These are phyloP conservation scores for Troides aeacus DNA, from an alignment of 2,888 invertebrate species.

Conservation along the genomic window DNA sequence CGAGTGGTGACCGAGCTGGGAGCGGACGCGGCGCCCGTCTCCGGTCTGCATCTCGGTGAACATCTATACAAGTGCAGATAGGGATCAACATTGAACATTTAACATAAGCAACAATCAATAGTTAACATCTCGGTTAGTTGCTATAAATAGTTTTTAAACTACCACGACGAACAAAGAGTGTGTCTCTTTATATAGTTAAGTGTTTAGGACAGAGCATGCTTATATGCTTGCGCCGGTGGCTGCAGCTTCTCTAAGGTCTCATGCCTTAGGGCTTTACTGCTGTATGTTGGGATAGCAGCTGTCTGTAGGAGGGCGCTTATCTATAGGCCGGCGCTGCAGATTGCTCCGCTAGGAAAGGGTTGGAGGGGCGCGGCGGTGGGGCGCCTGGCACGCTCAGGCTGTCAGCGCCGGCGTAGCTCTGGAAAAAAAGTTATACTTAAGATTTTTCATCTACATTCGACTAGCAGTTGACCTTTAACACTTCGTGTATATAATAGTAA, in stretches of 20 bases:
- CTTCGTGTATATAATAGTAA: too few relatives aligned
- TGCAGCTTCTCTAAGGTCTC: too few relatives aligned
- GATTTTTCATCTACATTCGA: too few relatives aligned
- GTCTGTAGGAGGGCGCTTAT: conserved; percentile 41
- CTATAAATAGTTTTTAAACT: conserved; percentile 12
- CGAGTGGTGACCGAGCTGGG: too few relatives aligned
- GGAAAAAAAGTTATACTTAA: conserved; percentile 29
- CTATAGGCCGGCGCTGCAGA: conserved; percentile 50
- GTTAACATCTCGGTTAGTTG: conserved; percentile 22
- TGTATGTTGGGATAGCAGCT: too few relatives aligned
- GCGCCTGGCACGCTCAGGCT: conserved; percentile 68
- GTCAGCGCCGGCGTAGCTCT: conserved; percentile 67
- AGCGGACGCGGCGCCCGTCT: too few relatives aligned
- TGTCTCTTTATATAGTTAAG: conserved; percentile 10
- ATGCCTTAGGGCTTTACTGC: too few relatives aligned
- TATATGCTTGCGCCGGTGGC: too few relatives aligned
- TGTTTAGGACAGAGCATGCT: conserved; percentile 1
- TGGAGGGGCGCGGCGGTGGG: conserved; percentile 46
- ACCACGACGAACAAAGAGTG: conserved; percentile 22
- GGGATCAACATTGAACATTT: conserved; percentile 21
- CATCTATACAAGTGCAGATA: conserved; percentile 8
- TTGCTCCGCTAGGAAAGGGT: conserved; percentile 57
- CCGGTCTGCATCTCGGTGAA: background rate
- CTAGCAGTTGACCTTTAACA: too few relatives aligned
- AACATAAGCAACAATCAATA: conserved; percentile 28